phyloP scores from a whole-genome alignment of 1,140 invertebrate genomes.

The Heliconius nattereri region DNA sequence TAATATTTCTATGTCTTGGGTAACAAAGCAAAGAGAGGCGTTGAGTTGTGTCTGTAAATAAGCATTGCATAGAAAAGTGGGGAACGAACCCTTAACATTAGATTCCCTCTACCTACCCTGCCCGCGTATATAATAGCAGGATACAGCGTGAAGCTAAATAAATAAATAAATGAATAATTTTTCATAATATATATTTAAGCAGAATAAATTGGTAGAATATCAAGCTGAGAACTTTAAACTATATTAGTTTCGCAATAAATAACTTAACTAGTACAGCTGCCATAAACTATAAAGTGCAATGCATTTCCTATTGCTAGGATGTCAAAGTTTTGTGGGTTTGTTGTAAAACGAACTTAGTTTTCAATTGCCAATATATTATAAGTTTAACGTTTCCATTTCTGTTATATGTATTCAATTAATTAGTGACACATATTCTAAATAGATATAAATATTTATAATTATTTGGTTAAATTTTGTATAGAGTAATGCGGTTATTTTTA shows the following conservation, averaged over 20 bases:
- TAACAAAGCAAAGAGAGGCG: background rate
- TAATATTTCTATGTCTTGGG: background rate
- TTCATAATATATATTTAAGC: background rate
- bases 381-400: background rate
- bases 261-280: slow-evolving; percentile 21
- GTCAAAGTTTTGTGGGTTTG: slow-evolving; percentile 5
- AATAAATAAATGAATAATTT: background rate
- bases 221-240: slow-evolving; percentile 4
- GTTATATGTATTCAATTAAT: background rate
- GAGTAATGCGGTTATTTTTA: too few relatives aligned
- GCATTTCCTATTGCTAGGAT: slow-evolving; percentile 24
- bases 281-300: slow-evolving; percentile 21
- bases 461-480: too few relatives aligned
- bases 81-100: background rate
- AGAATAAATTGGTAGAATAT: background rate
- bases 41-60: background rate
- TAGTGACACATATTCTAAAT: too few relatives aligned
- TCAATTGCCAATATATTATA: background rate
- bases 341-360: background rate
- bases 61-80: background rate
- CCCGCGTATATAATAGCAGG: too few relatives aligned
- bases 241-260: slow-evolving; percentile 29
- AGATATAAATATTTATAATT: too few relatives aligned
- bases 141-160: background rate
- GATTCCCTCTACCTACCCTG: background rate